Percentiles rank a stretch among this genome's conserved stretches.
These are phyloP conservation scores for Nemopilema nomurai DNA, from an alignment of 30 jellyfish, hydroid and myxozoan genomes.

Conservation along the genomic window DNA sequence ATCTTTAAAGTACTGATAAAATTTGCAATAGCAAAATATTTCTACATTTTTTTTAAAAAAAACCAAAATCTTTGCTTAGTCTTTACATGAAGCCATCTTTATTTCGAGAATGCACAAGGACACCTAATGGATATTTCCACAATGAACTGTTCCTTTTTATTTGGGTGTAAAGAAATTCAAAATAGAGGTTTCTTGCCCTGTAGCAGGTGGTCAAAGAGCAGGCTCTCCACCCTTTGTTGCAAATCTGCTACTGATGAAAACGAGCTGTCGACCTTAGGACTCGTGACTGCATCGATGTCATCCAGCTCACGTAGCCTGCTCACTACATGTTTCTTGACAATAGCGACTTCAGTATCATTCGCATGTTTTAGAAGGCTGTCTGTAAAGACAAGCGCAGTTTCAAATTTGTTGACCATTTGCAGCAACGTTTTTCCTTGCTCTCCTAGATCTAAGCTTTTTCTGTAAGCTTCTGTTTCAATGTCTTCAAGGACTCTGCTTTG, in stretches of 20 bases:
- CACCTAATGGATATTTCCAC: too few relatives aligned
- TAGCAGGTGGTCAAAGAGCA: background rate
- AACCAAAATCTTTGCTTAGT: too few relatives aligned
- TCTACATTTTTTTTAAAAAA: too few relatives aligned
- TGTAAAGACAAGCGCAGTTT: constrained; percentile 24
- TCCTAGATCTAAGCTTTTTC: constrained; percentile 12
- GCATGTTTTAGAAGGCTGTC: constrained; percentile 15
- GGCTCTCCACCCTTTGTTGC: background rate
- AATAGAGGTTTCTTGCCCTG: too few relatives aligned
- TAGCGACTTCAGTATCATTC: constrained; percentile 38
- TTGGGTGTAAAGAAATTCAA: too few relatives aligned
- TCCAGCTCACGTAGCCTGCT: constrained; percentile 11
- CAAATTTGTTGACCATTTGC: background rate
- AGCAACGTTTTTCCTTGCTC: constrained; percentile 18
- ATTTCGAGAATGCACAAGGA: too few relatives aligned
- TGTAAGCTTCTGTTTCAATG: constrained; percentile 17
- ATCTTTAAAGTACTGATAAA: too few relatives aligned
- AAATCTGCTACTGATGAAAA: background rate
- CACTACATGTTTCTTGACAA: constrained; percentile 7
- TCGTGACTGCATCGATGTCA: background rate
- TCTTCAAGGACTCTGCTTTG: constrained; percentile 16
- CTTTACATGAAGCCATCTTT: too few relatives aligned
- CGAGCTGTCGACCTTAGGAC: constrained; percentile 18
- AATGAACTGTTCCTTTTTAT: too few relatives aligned
- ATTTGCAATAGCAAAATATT: too few relatives aligned